Conservation (phyloP, 2,888 invertebrate species). For the Netelia virgata region DNA sequence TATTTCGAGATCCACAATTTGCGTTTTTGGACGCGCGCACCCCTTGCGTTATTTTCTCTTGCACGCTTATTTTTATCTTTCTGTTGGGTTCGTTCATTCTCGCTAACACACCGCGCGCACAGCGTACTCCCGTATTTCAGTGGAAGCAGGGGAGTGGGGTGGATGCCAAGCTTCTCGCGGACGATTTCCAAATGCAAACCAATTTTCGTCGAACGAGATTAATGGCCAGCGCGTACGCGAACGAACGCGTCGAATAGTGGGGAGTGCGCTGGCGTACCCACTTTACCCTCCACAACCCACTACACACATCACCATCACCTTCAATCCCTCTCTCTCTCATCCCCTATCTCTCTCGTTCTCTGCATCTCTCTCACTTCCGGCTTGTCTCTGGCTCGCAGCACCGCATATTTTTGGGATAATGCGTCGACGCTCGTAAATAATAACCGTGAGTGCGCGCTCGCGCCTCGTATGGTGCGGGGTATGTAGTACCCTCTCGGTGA, state of each 20-base stretch:
- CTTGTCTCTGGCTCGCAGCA: conserved; percentile 65
- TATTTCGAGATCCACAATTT: conserved; percentile 35
- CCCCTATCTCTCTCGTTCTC: conserved; percentile 7
- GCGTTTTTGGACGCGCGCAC: not conserved
- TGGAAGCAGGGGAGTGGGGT: too few relatives aligned
- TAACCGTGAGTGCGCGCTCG: conserved; percentile 73
- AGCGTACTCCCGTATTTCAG: conserved; percentile 51
- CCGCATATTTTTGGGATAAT: conserved; percentile 81
- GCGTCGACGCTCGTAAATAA: conserved; percentile 80
- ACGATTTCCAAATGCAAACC: conserved; percentile 79
- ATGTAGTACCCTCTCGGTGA: conserved; percentile 23
- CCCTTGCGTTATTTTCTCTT: conserved; percentile 22
- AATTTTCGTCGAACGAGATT: conserved; percentile 79
- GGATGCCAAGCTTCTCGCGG: conserved; percentile 54
- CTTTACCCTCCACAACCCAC: conserved; percentile 40
- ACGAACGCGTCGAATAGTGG: conserved; percentile 69
- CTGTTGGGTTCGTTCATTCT: conserved; percentile 37
- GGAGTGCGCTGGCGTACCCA: conserved; percentile 58
- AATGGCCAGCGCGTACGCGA: conserved; percentile 75
- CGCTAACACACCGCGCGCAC: conserved; percentile 34
- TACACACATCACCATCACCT: conserved; percentile 29
- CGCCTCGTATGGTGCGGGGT: conserved; percentile 69
- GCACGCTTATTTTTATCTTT: not conserved
- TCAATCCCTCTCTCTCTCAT: conserved; percentile 29
- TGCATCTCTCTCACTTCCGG: conserved; percentile 11